Percentiles rank a stretch among this genome's conserved stretches.
These are phyloP conservation scores for Scophthalmus maximus DNA, from an alignment of 2,113 vertebrate species.

Conservation along the genomic window DNA sequence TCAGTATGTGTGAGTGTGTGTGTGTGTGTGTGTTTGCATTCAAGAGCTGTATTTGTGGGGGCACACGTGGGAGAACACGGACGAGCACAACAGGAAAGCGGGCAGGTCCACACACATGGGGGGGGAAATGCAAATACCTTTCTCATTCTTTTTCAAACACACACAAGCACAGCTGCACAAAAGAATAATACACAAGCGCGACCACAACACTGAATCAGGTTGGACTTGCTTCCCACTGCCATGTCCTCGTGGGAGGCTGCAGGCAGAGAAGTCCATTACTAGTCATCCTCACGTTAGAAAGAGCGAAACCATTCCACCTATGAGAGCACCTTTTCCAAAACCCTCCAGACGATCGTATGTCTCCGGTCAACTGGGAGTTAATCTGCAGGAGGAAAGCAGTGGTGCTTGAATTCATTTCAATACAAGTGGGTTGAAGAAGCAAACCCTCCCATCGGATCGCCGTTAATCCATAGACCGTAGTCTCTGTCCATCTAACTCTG, in stretches of 20 bases:
- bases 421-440: conserved; percentile 54
- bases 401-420: conserved; percentile 56
- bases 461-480: conserved; percentile 6
- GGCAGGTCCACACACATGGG: conserved; percentile 42
- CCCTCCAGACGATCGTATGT: conserved; percentile 37
- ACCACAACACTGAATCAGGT: conserved; percentile 52
- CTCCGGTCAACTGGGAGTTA: conserved; percentile 50
- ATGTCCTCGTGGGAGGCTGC: conserved; percentile 49
- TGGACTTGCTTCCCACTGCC: conserved; percentile 41
- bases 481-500: conserved; percentile 26
- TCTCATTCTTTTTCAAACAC: conserved; percentile 32
- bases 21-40: conserved; percentile 45
- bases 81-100: background rate
- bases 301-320: conserved; percentile 47
- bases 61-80: conserved; percentile 24
- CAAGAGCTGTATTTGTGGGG: conserved; percentile 24
- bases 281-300: conserved; percentile 54
- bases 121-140: conserved; percentile 30
- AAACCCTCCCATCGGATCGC: conserved; percentile 32
- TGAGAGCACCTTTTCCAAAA: conserved; percentile 58
- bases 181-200: conserved; percentile 31
- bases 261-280: conserved; percentile 52
- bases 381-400: conserved; percentile 40
- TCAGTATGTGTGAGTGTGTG: conserved; percentile 11
- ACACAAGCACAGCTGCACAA: conserved; percentile 21